Evolutionary conservation across 2,113 vertebrate species (phyloP).

Genomic region (Carassius carassius): DNA sequence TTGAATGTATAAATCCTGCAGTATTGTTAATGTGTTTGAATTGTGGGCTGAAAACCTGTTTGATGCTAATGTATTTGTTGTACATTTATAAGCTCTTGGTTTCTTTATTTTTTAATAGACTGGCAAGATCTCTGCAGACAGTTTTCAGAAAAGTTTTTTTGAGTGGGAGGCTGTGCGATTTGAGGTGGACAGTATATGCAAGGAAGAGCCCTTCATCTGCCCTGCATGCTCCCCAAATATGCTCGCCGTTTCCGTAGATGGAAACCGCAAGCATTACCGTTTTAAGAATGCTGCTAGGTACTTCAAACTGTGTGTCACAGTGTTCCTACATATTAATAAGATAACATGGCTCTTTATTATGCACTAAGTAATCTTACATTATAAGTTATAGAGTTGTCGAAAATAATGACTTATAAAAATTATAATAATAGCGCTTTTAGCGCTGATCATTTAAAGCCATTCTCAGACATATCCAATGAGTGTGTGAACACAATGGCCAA

Average conservation of each 20-base stretch:
- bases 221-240: conserved; percentile 25
- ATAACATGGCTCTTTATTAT: not conserved
- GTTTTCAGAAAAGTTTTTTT: conserved; percentile 25
- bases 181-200: conserved; percentile 27
- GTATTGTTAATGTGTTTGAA: not conserved
- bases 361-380: not conserved
- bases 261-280: conserved; percentile 42
- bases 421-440: too few relatives aligned
- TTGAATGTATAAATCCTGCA: not conserved
- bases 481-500: too few relatives aligned
- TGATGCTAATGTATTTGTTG: not conserved
- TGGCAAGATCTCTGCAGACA: not conserved
- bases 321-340: not conserved
- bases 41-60: not conserved
- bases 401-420: not conserved
- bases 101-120: not conserved
- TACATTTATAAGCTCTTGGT: not conserved
- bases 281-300: conserved; percentile 34
- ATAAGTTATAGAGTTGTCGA: too few relatives aligned
- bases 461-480: too few relatives aligned
- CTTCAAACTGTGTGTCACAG: not conserved
- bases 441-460: too few relatives aligned
- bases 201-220: conserved; percentile 19
- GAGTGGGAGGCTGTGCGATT: not conserved
- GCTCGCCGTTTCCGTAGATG: conserved; percentile 32